Base-by-base conservation (phyloP, 2,888 invertebrate species). In the Melolontha melolontha region DNA sequence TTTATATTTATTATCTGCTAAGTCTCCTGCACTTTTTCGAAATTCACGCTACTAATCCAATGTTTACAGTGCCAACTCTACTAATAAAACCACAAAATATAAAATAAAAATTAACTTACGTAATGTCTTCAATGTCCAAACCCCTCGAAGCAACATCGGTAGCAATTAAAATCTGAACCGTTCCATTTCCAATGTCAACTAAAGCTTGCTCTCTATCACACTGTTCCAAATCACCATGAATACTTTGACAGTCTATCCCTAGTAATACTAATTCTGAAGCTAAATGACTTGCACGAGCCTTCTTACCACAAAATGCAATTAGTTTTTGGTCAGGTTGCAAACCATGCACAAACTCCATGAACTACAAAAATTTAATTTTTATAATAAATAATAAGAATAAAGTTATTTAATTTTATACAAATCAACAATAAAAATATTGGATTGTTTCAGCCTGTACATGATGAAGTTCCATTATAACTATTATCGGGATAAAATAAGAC, bases 121-220 rank as follows among this genome's bases (percentile, higher is more conserved):
- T 93, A 8, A 95, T 87, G 79, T 95, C 94, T 77, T 92, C 91
- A 63, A 96, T 96, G 80, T 98, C 98, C 63, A 98, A 89, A 1
- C 98, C 98, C 72, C 98, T 87, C 5, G 96, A 95, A 2, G 97
- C 97, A 0, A 98, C 94, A 86, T 98, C 98, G 0, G 98, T 98
- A 0, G 97, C 97, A 62, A 98, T 89, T 22, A 98, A 86, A 73
- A 98, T 93, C 70, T 88, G 89, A 0, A 94, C 93, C 1, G 86
- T 84, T 0, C 96, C 96, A 65, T 87, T 87, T 71, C 92, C 90
- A 76, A 98, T 91, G 76, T 96, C 96, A 17, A 88, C 88, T 6
- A 98, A 85, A 5, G 97, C 96, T 79, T 91, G 91, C 77, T 93
- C 93, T 41, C 93, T 86, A 75, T 93, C 93, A 49, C 77, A 75